Evolutionary conservation across 2,888 invertebrate genomes (phyloP).

Genomic region (Choreutis nemorana): DNA sequence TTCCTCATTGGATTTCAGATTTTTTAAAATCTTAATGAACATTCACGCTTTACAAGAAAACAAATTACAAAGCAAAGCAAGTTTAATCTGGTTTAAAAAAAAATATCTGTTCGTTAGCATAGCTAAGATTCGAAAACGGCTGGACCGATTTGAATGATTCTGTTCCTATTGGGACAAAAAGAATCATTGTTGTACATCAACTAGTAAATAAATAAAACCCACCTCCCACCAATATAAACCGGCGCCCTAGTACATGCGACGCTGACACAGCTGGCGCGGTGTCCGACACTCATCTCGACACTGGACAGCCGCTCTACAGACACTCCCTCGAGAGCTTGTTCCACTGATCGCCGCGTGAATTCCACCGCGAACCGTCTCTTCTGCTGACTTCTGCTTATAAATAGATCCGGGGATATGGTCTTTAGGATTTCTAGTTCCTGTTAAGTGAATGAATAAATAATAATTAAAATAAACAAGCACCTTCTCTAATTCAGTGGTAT

Average conservation of each 20-base stretch:
- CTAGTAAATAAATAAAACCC: slow-evolving; percentile 9
- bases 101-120: too few relatives aligned
- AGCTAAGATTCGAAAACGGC: too few relatives aligned
- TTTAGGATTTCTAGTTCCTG: slow-evolving; percentile 52
- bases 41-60: too few relatives aligned
- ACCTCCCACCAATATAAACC: slow-evolving; percentile 72
- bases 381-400: slow-evolving; percentile 34
- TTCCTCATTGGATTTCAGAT: too few relatives aligned
- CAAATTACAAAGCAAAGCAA: too few relatives aligned
- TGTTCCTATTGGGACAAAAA: too few relatives aligned
- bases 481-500: too few relatives aligned
- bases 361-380: slow-evolving; percentile 50
- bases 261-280: slow-evolving; percentile 43
- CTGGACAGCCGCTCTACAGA: slow-evolving; percentile 25
- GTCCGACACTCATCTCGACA: slow-evolving; percentile 28
- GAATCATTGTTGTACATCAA: too few relatives aligned
- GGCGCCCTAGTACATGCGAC: slow-evolving; percentile 67
- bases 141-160: too few relatives aligned
- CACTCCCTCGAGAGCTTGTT: slow-evolving; percentile 57
- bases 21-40: too few relatives aligned
- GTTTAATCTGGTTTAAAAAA: too few relatives aligned
- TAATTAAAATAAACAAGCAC: too few relatives aligned
- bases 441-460: slow-evolving; percentile 1
- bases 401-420: slow-evolving; percentile 46
- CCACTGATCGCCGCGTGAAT: slow-evolving; percentile 73